Evolutionary conservation across 2,113 vertebrate genomes (phyloP).

Genomic region (Thalassarche chlororhynchos): DNA sequence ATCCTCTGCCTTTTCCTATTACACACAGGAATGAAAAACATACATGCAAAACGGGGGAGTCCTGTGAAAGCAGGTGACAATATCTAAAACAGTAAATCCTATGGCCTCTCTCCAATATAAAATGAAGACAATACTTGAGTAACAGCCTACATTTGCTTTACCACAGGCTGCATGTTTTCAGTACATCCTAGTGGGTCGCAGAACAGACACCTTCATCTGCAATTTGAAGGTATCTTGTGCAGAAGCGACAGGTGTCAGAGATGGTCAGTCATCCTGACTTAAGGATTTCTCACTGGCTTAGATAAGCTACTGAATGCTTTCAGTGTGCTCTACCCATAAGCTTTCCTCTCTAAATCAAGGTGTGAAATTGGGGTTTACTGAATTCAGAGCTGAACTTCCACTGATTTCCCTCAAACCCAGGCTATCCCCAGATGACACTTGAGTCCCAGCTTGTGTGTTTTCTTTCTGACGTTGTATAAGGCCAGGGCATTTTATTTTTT

Average conservation of each 20-base stretch:
- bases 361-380: neutral
- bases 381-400: neutral
- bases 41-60: neutral
- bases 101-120: neutral
- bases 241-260: neutral
- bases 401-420: neutral
- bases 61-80: constrained; percentile 7
- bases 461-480: neutral
- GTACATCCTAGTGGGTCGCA: neutral
- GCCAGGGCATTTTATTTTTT: neutral
- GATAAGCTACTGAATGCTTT: neutral
- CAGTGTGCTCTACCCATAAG: neutral
- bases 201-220: neutral
- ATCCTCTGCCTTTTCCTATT: constrained; percentile 5
- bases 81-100: constrained; percentile 1
- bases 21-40: constrained; percentile 1
- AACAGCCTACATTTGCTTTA: neutral
- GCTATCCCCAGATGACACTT: neutral
- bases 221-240: neutral
- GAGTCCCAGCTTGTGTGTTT: neutral
- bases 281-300: neutral
- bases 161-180: neutral
- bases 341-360: neutral
- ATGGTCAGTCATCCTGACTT: neutral
- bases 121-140: neutral